Conservation (phyloP, 2,888 invertebrate genomes). For the Drosophila melanosoma region DNA sequence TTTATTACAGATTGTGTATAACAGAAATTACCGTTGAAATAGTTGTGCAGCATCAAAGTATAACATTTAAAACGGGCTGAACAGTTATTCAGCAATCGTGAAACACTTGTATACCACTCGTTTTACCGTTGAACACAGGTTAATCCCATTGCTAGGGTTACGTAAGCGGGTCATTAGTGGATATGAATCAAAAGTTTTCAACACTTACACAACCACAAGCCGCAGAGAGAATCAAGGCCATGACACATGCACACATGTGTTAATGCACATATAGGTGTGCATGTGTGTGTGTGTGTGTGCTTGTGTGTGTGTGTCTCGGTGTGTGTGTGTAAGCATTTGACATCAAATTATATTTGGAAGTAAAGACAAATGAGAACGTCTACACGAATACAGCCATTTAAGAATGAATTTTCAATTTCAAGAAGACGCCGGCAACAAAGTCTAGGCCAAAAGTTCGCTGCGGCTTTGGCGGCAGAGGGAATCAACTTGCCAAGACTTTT, state of each 20-base stretch:
- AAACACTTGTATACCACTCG: conserved; percentile 19
- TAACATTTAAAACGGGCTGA: neutral
- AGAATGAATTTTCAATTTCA: conserved; percentile 42
- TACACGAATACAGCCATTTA: conserved; percentile 13
- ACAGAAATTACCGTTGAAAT: neutral
- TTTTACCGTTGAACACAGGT: conserved; percentile 10
- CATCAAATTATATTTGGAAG: conserved; percentile 18
- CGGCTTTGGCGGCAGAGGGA: conserved; percentile 12
- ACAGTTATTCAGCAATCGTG: neutral
- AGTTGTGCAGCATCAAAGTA: neutral
- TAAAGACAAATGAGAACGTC: conserved; percentile 8
- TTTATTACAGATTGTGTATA: no score
- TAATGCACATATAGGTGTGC: neutral
- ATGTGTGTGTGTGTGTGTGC: neutral
- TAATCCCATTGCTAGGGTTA: neutral
- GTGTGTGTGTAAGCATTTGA: conserved; percentile 4
- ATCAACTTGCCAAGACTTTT: conserved; percentile 34
- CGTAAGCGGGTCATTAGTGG: conserved; percentile 16
- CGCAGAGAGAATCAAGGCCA: conserved; percentile 34
- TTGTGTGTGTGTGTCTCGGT: neutral
- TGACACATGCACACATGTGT: conserved; percentile 9
- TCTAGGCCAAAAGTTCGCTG: conserved; percentile 61
- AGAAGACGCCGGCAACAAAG: conserved; percentile 28
- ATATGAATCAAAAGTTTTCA: conserved; percentile 10
- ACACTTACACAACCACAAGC: neutral